Evolutionary conservation across 64 coral and sea anemone species (phyloP).

Genomic region (Montipora capricornis): DNA sequence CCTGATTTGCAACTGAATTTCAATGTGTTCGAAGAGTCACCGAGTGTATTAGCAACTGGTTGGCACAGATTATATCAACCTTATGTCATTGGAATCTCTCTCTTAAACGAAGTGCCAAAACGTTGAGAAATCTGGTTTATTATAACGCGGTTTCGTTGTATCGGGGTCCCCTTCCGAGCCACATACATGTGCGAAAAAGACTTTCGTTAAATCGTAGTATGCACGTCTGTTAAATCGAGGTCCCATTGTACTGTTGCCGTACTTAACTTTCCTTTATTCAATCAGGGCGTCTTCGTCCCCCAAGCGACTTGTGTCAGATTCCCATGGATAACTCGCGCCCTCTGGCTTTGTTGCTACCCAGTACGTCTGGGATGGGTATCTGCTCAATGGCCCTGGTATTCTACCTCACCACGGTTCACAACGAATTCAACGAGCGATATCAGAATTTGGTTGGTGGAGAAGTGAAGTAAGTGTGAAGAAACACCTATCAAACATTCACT

Average conservation of each 20-base stretch:
- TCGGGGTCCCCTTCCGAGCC: too few species aligned
- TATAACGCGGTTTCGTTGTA: too few species aligned
- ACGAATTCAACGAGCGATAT: slow-evolving; percentile 75
- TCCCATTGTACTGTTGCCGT: not conserved
- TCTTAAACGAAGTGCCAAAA: too few species aligned
- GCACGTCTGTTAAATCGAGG: not conserved
- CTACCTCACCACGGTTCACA: slow-evolving; percentile 67
- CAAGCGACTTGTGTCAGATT: slow-evolving; percentile 57
- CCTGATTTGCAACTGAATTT: too few species aligned
- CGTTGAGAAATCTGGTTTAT: too few species aligned
- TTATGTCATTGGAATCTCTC: too few species aligned
- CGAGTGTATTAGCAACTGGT: too few species aligned
- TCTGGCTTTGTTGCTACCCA: slow-evolving; percentile 60
- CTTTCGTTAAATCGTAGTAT: too few species aligned
- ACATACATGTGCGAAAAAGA: too few species aligned
- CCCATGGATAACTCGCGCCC: slow-evolving; percentile 57
- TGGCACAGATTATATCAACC: too few species aligned
- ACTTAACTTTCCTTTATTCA: not conserved
- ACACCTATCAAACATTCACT: too few species aligned
- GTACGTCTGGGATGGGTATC: slow-evolving; percentile 57
- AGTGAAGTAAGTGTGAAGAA: slow-evolving; percentile 26
- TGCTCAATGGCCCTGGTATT: slow-evolving; percentile 73
- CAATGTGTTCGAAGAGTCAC: too few species aligned
- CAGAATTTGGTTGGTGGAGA: slow-evolving; percentile 26
- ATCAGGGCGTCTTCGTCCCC: slow-evolving; percentile 65